A percentile compares a stretch with the other conserved stretches of the same genome.
These are phyloP conservation scores for Phataginus tricuspis DNA, from an alignment of 2,797 vertebrate species.

Conservation along the genomic window DNA sequence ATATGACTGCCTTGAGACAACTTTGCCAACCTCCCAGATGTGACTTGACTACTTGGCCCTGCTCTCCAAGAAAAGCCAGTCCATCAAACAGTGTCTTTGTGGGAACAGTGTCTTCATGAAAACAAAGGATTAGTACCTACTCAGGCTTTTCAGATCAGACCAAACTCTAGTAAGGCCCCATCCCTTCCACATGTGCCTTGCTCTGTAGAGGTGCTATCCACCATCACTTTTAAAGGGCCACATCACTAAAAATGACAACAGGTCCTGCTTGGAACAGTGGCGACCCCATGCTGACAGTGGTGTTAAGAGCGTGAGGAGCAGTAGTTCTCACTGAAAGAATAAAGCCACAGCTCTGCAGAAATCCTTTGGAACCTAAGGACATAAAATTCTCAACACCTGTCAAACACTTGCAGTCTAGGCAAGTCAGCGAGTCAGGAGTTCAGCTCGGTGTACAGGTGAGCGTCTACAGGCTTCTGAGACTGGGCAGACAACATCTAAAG, in stretches of 20 bases:
- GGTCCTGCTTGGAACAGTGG: neutral
- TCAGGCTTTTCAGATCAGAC: neutral
- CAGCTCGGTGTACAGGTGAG: neutral
- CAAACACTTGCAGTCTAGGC: neutral
- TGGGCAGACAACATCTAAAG: neutral
- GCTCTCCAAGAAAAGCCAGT: neutral
- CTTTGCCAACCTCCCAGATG: neutral
- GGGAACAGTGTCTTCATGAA: neutral
- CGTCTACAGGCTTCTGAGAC: neutral
- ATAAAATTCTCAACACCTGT: neutral
- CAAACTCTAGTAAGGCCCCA: neutral
- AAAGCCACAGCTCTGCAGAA: slow-evolving; percentile 26
- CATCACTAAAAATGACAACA: neutral
- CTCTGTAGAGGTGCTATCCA: neutral
- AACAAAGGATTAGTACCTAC: neutral
- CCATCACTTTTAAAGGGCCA: too few species aligned
- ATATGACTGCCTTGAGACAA: neutral
- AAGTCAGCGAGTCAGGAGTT: neutral
- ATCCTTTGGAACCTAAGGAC: neutral
- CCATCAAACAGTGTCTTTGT: neutral
- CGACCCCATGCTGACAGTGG: neutral
- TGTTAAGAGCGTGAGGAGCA: neutral
- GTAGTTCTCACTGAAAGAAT: neutral
- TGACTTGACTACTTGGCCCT: neutral
- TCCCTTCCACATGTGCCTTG: neutral